Evolutionary conservation across 1,140 invertebrate genomes (phyloP).

Genomic region (Ceratoteleas bidentatus): DNA sequence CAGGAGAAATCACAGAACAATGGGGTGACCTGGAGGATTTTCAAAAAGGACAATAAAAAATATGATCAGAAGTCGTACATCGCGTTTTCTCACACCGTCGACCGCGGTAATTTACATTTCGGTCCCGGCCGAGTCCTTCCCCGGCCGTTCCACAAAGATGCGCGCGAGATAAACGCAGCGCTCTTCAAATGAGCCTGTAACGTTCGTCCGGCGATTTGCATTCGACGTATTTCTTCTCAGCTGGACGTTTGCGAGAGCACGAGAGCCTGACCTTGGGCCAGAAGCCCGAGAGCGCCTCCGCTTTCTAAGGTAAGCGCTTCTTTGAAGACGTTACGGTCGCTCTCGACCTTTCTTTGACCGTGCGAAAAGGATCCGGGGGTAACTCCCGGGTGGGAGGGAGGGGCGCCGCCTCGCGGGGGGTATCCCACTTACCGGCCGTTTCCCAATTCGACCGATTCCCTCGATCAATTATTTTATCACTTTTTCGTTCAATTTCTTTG

Average conservation of each 20-base stretch:
- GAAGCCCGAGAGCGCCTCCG: constrained; percentile 58
- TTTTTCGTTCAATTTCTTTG: too few relatives aligned
- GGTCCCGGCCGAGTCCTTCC: constrained; percentile 24
- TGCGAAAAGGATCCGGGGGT: constrained; percentile 52
- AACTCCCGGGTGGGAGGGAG: constrained; percentile 1
- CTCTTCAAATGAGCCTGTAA: constrained; percentile 58
- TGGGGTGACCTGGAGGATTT: too few relatives aligned
- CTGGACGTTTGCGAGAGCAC: constrained; percentile 60
- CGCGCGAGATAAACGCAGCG: constrained; percentile 51
- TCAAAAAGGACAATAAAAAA: too few relatives aligned
- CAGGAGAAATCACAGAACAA: background rate
- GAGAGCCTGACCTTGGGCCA: constrained; percentile 64
- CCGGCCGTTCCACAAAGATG: constrained; percentile 40
- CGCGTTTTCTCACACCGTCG: constrained; percentile 42
- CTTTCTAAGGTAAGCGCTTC: constrained; percentile 60
- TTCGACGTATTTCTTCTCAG: constrained; percentile 64
- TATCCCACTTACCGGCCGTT: background rate
- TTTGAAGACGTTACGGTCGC: constrained; percentile 53
- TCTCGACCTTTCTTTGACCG: constrained; percentile 53
- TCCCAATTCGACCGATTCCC: too few relatives aligned
- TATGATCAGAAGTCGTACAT: constrained; percentile 5
- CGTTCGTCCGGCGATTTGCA: constrained; percentile 63
- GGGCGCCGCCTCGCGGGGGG: constrained; percentile 3
- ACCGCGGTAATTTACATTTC: constrained; percentile 44
- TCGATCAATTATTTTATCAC: too few relatives aligned